Conservation (phyloP, 2,888 invertebrate genomes). For the Polydrusus cervinus region DNA sequence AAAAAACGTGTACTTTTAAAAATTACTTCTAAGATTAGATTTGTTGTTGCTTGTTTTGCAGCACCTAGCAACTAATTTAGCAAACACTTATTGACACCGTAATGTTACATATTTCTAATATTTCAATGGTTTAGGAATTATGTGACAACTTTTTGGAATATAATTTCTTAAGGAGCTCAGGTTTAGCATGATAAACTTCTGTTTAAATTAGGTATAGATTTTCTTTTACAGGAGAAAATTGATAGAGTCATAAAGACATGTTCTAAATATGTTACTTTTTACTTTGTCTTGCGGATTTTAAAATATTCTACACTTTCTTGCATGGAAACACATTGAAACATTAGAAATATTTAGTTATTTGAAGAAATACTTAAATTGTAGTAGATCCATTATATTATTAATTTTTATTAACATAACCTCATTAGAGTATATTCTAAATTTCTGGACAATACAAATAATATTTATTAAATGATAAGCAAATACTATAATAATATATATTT, state of each 20-base stretch:
- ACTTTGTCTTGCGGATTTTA: no score
- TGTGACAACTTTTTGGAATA: neutral
- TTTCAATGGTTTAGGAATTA: neutral
- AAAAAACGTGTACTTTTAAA: neutral
- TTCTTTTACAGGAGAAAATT: no score
- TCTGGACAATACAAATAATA: neutral
- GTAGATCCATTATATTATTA: neutral
- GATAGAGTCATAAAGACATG: no score
- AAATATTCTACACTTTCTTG: no score
- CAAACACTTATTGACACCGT: neutral
- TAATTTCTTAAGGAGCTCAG: no score
- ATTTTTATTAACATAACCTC: neutral
- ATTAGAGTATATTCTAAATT: conserved; percentile 7
- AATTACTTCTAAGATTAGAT: neutral
- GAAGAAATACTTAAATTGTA: neutral
- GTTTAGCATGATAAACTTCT: no score
- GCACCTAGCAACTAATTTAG: neutral
- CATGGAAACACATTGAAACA: no score
- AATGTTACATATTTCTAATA: conserved; percentile 4
- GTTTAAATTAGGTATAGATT: no score
- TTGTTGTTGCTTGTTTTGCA: conserved; percentile 13
- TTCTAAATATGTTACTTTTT: no score
- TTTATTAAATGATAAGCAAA: neutral
- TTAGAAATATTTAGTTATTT: neutral
- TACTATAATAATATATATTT: no score